phyloP scores from a whole-genome alignment of 2,113 vertebrate species.

The Nycticorax nycticorax region DNA sequence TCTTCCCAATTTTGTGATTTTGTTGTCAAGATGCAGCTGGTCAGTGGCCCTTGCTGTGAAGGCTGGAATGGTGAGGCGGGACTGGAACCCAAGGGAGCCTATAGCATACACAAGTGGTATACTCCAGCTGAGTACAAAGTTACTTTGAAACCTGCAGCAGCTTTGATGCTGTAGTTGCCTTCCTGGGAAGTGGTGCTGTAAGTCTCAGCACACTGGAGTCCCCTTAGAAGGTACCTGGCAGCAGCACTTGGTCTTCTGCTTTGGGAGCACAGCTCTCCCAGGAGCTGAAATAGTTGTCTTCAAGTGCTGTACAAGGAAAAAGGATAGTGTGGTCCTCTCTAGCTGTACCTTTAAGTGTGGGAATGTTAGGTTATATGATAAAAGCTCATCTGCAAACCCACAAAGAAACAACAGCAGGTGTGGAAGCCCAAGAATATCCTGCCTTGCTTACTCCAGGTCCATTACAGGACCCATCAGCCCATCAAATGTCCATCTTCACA shows the following conservation, averaged over 20 bases:
- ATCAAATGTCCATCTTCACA: background rate
- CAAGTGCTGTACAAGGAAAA: background rate
- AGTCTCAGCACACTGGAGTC: background rate
- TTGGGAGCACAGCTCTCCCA: background rate
- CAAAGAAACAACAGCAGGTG: background rate
- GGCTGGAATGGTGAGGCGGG: background rate
- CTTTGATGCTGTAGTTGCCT: background rate
- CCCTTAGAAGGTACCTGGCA: background rate
- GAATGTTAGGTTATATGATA: background rate
- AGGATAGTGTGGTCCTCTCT: background rate
- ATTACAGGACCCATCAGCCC: background rate
- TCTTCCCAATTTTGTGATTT: background rate
- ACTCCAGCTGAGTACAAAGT: background rate
- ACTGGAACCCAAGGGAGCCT: background rate
- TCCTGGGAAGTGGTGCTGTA: background rate
- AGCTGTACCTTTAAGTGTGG: background rate
- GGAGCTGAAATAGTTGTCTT: background rate
- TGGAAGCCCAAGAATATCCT: background rate
- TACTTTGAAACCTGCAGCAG: background rate
- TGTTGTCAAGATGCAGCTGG: background rate
- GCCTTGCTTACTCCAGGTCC: background rate
- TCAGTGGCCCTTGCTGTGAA: background rate
- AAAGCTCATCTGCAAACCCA: background rate
- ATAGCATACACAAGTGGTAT: background rate
- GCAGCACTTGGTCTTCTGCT: background rate